Conservation (phyloP, 1,140 invertebrate species). For the Panagrolaimus sp. region DNA sequence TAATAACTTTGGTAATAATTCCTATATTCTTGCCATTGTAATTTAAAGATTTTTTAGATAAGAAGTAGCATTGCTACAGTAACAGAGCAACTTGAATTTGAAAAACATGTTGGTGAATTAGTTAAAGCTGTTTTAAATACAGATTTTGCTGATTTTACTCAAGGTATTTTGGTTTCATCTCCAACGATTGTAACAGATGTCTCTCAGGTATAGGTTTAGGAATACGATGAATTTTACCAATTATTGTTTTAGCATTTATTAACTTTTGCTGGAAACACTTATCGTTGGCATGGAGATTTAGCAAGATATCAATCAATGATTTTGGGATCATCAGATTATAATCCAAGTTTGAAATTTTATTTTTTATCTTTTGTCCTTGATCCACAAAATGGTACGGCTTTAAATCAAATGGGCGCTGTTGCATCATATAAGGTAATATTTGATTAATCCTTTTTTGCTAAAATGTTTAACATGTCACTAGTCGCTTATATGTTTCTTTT, state of each 20-base stretch:
- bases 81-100: neutral
- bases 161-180: neutral
- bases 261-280: neutral
- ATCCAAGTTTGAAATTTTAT: conserved; percentile 5
- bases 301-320: conserved; percentile 9
- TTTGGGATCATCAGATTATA: neutral
- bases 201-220: no score
- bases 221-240: no score
- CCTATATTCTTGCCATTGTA: no score
- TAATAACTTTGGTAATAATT: neutral
- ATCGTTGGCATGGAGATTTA: conserved; percentile 5
- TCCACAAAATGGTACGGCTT: conserved; percentile 9
- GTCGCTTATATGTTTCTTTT: neutral
- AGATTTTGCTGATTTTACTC: neutral
- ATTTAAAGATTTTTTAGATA: neutral
- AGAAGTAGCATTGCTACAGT: neutral
- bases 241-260: neutral
- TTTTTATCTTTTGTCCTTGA: conserved; percentile 9
- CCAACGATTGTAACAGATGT: no score
- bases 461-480: neutral
- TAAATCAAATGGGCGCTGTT: conserved; percentile 10
- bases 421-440: conserved; percentile 3
- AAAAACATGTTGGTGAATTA: neutral
- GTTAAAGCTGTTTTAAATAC: neutral
- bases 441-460: conserved; percentile 8